Percentiles rank a stretch among this genome's conserved stretches.
Conservation (phyloP, 2,113 vertebrate species). For the Panurus biarmicus region DNA sequence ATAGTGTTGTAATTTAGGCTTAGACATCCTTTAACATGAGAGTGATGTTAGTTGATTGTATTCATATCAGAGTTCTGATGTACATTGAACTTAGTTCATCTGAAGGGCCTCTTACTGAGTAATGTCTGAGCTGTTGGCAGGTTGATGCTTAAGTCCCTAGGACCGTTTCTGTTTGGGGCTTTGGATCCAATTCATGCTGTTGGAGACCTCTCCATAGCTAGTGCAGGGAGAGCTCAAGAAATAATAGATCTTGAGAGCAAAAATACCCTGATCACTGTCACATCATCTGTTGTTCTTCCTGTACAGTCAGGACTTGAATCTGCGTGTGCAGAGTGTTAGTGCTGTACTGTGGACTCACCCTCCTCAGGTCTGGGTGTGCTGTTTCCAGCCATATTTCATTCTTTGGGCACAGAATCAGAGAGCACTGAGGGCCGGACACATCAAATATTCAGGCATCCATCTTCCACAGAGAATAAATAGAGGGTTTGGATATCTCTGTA, state of each 20-base stretch:
- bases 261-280: not conserved
- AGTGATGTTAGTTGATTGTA: not conserved
- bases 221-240: not conserved
- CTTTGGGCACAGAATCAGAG: not conserved
- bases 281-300: not conserved
- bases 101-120: not conserved
- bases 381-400: rapidly evolving
- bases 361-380: not conserved
- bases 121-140: not conserved
- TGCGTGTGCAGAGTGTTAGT: not conserved
- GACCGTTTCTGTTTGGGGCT: not conserved
- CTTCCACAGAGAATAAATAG: not conserved
- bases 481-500: not conserved
- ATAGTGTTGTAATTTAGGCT: not conserved
- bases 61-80: not conserved
- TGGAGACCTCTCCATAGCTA: not conserved
- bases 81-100: not conserved
- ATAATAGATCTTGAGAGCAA: not conserved
- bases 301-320: not conserved
- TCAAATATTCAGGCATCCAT: not conserved
- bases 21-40: not conserved
- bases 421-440: not conserved
- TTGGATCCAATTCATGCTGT: rapidly evolving
- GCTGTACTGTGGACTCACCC: not conserved
- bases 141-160: not conserved